Evolutionary conservation across 1,140 invertebrate genomes (phyloP).

Genomic region (Gyrodactylus salaris): DNA sequence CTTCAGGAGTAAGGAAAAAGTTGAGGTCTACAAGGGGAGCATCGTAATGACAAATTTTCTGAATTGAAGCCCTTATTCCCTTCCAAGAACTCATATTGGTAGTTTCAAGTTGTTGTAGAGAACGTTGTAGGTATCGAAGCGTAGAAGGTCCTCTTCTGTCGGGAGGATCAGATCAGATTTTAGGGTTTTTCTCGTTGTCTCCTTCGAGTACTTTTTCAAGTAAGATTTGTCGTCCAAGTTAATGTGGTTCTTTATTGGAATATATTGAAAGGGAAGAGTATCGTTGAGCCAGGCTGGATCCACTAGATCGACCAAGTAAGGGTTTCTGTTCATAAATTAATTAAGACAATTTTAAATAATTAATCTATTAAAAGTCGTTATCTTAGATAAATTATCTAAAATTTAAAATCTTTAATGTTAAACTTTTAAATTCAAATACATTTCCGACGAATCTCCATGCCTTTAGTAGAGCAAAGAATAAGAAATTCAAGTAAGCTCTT

Average conservation of each 20-base stretch:
- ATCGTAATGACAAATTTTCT: not conserved
- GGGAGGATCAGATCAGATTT: not conserved
- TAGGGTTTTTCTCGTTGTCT: not conserved
- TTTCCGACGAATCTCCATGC: no score
- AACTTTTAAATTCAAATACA: no score
- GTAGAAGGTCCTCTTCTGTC: not conserved
- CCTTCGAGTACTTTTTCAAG: not conserved
- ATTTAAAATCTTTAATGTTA: no score
- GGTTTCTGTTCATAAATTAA: not conserved
- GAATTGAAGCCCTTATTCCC: not conserved
- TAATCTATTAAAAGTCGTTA: no score
- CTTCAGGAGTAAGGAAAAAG: not conserved
- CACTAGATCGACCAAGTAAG: not conserved
- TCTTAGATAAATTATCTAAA: no score
- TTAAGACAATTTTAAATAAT: no score
- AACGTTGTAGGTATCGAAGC: not conserved
- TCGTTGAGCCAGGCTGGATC: not conserved
- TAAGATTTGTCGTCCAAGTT: not conserved
- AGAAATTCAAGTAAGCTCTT: no score
- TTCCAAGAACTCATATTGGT: not conserved
- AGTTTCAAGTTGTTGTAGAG: not conserved
- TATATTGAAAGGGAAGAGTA: not conserved
- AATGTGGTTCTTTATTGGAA: not conserved
- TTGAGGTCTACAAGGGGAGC: not conserved
- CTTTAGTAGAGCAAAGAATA: no score